Base-by-base conservation (phyloP, 2,888 invertebrate genomes). In the Lycaena phlaeas region DNA sequence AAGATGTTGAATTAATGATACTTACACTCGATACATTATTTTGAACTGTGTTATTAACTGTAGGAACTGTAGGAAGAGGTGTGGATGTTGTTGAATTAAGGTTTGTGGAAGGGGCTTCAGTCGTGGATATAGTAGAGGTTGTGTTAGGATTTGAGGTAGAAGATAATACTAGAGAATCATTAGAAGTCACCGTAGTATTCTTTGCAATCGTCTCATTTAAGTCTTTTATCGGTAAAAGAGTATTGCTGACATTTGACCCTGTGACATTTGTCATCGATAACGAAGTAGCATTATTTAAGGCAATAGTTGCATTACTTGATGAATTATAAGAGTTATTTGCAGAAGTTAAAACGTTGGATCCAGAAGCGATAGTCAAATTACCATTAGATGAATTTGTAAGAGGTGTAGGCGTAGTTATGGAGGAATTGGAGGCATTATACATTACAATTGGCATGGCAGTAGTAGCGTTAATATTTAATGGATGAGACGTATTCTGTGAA, bases 1-100 rank as follows among this genome's bases (percentile, higher is more conserved):
- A 60, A 1, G 57, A 66, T 48, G 40, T 75, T 61, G 14, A 53
- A 51, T 53, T 51, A 6, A 40, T 36, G 4, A 43, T 34, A 7
- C 42, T 46, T 17, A 44, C 11, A 11, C 31, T 41, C n/a, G 38
- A 31, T 11, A 27, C 43, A 18, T 29, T 42, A 12, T 18, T 15
- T 17, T 22, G 18, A 6, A 5, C 1, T 11, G n/a, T 3, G 25
- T 5, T 30, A 15, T 25, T 27, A 11, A 14, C 12, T 14, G 22
- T 9, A 22, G 22, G 22, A 22, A 25, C 9, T 15, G 29, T 29
- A 9, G n/a, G 12, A 7, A 22, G 22, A 7, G 12, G 18, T 17
- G 7, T 14, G 4, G 38, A 10, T 1, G 18, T 11, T 29, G 38
- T 9, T 14, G 11, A 14, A 10, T n/a, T 15, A 17, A 17, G 31